A percentile compares a stretch with the other conserved stretches of the same genome.
Conservation (phyloP, 2,113 vertebrate species). For the Naja naja region DNA sequence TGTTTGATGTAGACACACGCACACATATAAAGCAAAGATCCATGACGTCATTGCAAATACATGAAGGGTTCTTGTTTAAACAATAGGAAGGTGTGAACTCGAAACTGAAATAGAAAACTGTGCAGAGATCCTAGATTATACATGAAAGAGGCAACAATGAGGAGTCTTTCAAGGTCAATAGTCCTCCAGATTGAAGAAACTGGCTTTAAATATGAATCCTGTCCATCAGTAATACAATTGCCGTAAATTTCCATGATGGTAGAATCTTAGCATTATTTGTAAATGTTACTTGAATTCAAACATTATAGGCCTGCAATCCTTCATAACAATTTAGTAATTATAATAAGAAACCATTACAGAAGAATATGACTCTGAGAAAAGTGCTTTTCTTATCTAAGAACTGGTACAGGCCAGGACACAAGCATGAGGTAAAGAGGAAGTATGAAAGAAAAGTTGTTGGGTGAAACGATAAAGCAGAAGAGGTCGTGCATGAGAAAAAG, state of each 20-base stretch:
- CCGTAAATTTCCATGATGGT: not conserved
- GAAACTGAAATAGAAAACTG: not conserved
- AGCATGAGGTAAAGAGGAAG: not conserved
- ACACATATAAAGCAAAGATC: not conserved
- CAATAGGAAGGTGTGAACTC: not conserved
- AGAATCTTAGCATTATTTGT: not conserved
- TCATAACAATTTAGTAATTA: not conserved
- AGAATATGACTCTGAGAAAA: no score
- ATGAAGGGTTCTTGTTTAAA: constrained; percentile 8
- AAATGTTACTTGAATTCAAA: not conserved
- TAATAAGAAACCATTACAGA: not conserved
- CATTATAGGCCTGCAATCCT: not conserved
- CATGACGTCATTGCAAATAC: not conserved
- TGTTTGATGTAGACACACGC: not conserved
- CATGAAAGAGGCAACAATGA: not conserved
- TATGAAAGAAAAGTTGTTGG: not conserved
- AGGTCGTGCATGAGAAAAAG: not conserved
- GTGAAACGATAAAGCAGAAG: not conserved
- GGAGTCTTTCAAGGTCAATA: not conserved
- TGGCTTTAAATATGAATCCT: not conserved
- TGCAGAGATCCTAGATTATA: not conserved
- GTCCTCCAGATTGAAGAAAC: not conserved
- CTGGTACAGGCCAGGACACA: not conserved
- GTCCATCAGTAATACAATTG: not conserved
- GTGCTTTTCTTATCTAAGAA: not conserved